Base-by-base conservation (phyloP, 2,888 invertebrate species). In the Luffia ferchaultella region DNA sequence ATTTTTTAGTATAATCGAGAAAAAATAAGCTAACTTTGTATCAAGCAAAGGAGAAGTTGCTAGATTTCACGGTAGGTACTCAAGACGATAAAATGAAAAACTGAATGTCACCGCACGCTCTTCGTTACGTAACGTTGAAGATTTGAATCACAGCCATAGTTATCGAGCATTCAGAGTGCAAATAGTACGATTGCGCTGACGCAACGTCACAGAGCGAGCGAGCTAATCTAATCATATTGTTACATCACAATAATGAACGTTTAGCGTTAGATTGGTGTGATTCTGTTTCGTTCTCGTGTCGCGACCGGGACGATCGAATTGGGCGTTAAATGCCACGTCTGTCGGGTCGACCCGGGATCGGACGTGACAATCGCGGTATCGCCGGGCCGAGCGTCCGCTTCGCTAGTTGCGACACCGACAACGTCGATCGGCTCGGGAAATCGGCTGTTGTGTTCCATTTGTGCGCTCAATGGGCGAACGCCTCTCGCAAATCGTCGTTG, bases 331-430 rank as follows among this genome's bases (percentile, higher is more conserved):
- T 60, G 61, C 63, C 58, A 61, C 61, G 61, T 61, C 59, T 61
- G 63, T 64, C 59, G 58, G 59, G 52, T 46, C 40, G 20, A 52
- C 56, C 67, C 63, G 64, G 57, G 5, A 12, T 12, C 30, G 65
- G 63, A 72, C 65, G 63, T 68, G 68, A 73, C 75, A 75, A 73
- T 73, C 62, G 63, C 51, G 50, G 64, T 60, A 73, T 77, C 75
- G 74, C 76, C 62, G 61, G 60, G 57, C 54, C 47, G 53, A 57
- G 53, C 50, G 53, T 42, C 50, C 17, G 46, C 43, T 20, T 20
- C 47, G 49, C 45, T 19, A 15, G 49, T 45, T 18, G 40, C 18
- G n/a, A 19, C 49, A 15, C 15, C 16, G 19, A 1, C 42, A 42
- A 18, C 17, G 43, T 2, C 17, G 41, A 42, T 16, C 43, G 16